These are phyloP conservation scores for Cheilosia urbana DNA, from an alignment of 2,888 invertebrate species.

Conservation along the genomic window DNA sequence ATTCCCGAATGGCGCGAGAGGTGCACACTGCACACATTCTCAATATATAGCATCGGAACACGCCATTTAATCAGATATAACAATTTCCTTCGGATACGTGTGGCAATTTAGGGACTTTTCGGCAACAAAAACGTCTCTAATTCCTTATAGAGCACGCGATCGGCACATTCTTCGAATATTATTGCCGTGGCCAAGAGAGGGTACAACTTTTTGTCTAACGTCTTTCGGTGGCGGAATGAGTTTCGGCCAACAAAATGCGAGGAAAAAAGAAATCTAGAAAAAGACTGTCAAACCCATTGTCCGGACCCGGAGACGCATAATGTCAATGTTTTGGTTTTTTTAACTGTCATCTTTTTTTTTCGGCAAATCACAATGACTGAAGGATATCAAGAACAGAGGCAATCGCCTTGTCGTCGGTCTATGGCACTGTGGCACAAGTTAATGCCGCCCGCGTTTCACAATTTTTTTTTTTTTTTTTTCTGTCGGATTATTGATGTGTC, in stretches of 20 bases:
- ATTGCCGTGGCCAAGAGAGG: constrained; percentile 21
- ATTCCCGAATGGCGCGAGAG: constrained; percentile 16
- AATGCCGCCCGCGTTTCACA: constrained; percentile 71
- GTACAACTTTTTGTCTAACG: constrained; percentile 31
- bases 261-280: constrained; percentile 49
- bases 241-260: constrained; percentile 5
- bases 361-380: constrained; percentile 70
- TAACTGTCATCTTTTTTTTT: constrained; percentile 41
- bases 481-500: constrained; percentile 74
- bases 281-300: constrained; percentile 71
- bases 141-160: constrained; percentile 70
- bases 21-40: constrained; percentile 18
- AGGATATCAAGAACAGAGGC: constrained; percentile 62
- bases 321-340: constrained; percentile 47
- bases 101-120: constrained; percentile 65
- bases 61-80: constrained; percentile 54
- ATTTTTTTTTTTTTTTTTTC: constrained; percentile 11
- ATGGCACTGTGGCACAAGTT: constrained; percentile 71
- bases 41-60: constrained; percentile 19
- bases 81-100: constrained; percentile 62
- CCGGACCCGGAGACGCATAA: constrained; percentile 69
- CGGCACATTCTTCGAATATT: constrained; percentile 60
- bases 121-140: constrained; percentile 52
- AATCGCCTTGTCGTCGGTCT: constrained; percentile 53
- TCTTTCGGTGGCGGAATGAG: constrained; percentile 23